Base-by-base conservation (phyloP, 2,113 vertebrate species). In the Todiramphus saurophagus region DNA sequence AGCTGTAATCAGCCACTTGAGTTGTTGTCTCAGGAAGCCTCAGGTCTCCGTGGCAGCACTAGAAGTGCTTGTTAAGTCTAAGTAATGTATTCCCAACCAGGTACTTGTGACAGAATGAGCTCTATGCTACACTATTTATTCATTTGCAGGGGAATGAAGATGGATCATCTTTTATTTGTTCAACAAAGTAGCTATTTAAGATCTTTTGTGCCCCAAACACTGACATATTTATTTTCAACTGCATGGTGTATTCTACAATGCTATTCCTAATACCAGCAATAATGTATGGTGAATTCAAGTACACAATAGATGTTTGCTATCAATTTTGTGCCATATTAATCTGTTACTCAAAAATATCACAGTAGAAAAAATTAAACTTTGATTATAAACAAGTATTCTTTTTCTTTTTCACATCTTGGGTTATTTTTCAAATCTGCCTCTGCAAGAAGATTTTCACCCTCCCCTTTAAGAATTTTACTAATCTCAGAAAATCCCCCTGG, bases 21-120 rank as follows among this genome's bases (percentile, higher is more conserved):
- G 79, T 93, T 96, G 79, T 63, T 96, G 51, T 94, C 90, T 94
- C 93, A 83, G 77, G 86, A 97, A 97, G 90, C 44, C 58, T 87
- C 56, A 59, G 68, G 83, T 97, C 95, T 97, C 89, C 4, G 4
- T 37, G 5, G 76, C 72, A 97, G 82, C 63, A 17, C 51, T 66
- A 68, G 70, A 87, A 92, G 81, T n/a, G 89, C 82, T 95, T 16
- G 70, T 96, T 96, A 80, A 7, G 20, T 94, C 81, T 86, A 62
- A 30, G 59, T 94, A 96, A 93, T 83, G 44, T 79, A 76, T 96
- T 97, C 51, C 64, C 69, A 89, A 69, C 60, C 70, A 89, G 83
- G 63, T 33, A 67, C 83, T 88, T 87, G 46, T 87, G 85, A 92
- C 74, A 95, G 83, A 94, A 92, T 97, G 94, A 92, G 37, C 46